Evolutionary conservation across 2,113 vertebrate species (phyloP), one percentile per base, ranked within the genome.

Genomic region (Mionectes macconnelli): DNA sequence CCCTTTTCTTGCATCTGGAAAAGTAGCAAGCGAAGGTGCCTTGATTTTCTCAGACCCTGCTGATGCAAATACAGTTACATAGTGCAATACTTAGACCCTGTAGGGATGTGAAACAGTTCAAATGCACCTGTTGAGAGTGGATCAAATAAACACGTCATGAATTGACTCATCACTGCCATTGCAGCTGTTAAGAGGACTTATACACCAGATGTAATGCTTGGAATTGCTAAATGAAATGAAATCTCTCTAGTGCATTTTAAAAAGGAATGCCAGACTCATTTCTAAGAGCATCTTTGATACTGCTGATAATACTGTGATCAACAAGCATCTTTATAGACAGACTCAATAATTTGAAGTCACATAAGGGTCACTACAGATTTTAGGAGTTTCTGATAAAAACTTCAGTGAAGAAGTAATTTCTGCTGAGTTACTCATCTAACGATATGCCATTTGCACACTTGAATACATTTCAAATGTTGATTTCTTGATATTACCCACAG

Each of bases 31-130:
- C 27, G 37, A 18, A 90, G 23, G 18, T 70, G 10, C 42, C 35
- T 64, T 17, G 35, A 25, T 81, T 89, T 86, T 70, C 64, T 84
- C 45, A 81, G 68, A 19, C 9, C 7, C 25, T 68, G 63, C 21
- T 74, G 59, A 67, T 47, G 19, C 17, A 55, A 94, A 81, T 39
- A 62, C 20, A 60, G 44, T 27, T 47, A 83, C 39, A 17, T 31
- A 60, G 55, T 0, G 7, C 17, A 13, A 14, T 68, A 4, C 19
- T 47, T 49, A 16, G 49, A n/a, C 0, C 0, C 56, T 67, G 40
- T 19, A 62, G 12, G 24, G 68, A 77, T 30, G 12, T 44, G 59
- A 69, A 79, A 35, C 8, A 35, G 42, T 30, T 77, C 35, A 74
- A 66, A 80, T 20, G 40, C 6, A 4, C 47, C 68, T 90, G 37